Conservation (phyloP, 2,113 vertebrate species). For the Tragulus kanchil region DNA sequence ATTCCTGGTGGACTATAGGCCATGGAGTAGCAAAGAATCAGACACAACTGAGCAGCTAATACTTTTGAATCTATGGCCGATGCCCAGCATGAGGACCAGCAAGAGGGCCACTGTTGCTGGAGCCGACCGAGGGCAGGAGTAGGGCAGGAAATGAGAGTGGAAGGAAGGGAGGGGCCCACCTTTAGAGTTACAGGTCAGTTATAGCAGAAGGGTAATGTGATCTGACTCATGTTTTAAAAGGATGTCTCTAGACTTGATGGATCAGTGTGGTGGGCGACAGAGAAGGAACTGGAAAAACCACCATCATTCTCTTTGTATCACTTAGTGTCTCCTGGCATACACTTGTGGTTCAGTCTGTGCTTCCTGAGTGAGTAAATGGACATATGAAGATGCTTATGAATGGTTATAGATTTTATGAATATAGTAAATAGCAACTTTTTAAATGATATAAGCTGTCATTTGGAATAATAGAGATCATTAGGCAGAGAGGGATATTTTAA, state of each 20-base stretch:
- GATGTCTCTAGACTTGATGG: too few relatives aligned
- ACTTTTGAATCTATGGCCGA: too few relatives aligned
- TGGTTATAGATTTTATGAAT: background rate
- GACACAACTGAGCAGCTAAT: too few relatives aligned
- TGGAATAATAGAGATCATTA: background rate
- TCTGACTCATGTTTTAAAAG: background rate
- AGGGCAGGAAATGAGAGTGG: accelerated
- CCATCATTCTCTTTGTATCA: background rate
- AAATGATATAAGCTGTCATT: background rate
- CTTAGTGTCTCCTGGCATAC: background rate
- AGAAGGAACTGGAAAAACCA: background rate
- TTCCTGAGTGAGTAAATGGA: background rate
- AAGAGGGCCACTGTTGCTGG: background rate
- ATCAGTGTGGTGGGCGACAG: background rate
- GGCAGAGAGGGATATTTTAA: background rate
- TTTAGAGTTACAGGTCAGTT: background rate
- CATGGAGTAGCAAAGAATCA: too few relatives aligned
- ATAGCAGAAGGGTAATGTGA: background rate
- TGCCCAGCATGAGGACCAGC: background rate
- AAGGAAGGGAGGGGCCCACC: too few relatives aligned
- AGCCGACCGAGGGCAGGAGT: accelerated
- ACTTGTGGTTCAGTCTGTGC: background rate
- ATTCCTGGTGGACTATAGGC: too few relatives aligned
- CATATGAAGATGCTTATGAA: background rate
- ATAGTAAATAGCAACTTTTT: background rate